Evolutionary conservation across 2,113 vertebrate genomes (phyloP), one percentile per base, ranked within the genome.

Genomic region (Poeciliopsis prolifica): DNA sequence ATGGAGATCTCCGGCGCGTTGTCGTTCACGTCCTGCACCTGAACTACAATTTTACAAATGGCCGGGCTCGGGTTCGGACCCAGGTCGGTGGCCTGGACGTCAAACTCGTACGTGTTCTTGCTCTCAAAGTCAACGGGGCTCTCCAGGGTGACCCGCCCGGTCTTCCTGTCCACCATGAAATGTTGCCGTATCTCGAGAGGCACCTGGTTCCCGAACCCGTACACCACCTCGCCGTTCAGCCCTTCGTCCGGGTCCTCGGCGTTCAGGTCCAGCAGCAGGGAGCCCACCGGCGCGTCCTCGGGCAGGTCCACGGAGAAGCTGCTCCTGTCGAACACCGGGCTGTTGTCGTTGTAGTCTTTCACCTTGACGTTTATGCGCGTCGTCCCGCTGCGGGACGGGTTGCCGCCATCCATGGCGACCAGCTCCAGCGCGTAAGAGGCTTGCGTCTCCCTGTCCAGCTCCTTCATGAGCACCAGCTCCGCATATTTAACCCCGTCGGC

Each of bases 291-390:
- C 0, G 97, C 95, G 5, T 99, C 97, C 91, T 99, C 98, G 0
- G 94, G 94, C 87, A 99, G 77, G 78, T 98, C 97, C 71, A 99
- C 95, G 0, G 95, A 95, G 79, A 97, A 95, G 0, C 96, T 93
- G 86, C 91, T 94, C 76, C 94, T 92, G 42, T 97, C 95, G 40
- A 99, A 99, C 81, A 96, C 90, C 0, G 97, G 97, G 68, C 96
- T 97, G 93, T 99, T 98, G 92, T 99, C 98, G 0, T 99, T 99
- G 81, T 96, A 97, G 5, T 99, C 97, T 75, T 97, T 96, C 86
- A 99, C 97, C 0, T 95, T 96, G 80, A 99, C 87, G 0, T 95
- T 95, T 78, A 99, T 94, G 0, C 95, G 95, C 28, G 97, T 97
- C 0, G 94, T 96, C 79, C 97, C 96, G 0, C 95, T 95, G 79